A percentile compares a stretch with the other conserved stretches of the same genome.
phyloP scores from a whole-genome alignment of 2,888 invertebrate species.

The Pristionchus maxplancki region DNA sequence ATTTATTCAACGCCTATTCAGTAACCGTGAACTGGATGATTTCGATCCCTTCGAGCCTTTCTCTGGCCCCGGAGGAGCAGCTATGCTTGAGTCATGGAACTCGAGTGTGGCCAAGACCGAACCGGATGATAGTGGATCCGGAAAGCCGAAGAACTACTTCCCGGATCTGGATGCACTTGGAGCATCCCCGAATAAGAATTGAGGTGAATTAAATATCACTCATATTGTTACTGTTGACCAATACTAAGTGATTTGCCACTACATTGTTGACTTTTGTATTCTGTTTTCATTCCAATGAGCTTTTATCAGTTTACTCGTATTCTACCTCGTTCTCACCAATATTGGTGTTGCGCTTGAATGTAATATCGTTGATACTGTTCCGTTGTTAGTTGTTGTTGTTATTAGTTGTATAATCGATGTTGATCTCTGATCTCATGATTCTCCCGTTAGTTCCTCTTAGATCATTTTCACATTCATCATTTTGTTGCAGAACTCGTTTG shows the following conservation, averaged over 20 bases:
- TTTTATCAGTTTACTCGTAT: background rate
- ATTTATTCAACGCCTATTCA: too few relatives aligned
- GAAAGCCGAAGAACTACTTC: slow-evolving; percentile 41
- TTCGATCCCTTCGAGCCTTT: slow-evolving; percentile 71
- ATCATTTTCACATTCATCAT: slow-evolving; percentile 15
- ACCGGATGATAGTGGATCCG: background rate
- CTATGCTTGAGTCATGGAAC: slow-evolving; percentile 26
- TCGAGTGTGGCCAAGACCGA: background rate
- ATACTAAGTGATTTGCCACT: background rate
- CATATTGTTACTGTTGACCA: slow-evolving; percentile 2
- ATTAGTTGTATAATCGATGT: background rate
- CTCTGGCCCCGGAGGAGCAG: slow-evolving; percentile 55
- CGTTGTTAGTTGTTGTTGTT: slow-evolving; percentile 39
- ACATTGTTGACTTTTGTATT: slow-evolving; percentile 25
- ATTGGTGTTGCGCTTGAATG: slow-evolving; percentile 9
- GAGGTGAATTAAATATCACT: background rate
- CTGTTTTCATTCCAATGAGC: slow-evolving; percentile 19
- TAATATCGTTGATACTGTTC: slow-evolving; percentile 25
- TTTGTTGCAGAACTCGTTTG: background rate
- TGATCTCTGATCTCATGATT: slow-evolving; percentile 42
- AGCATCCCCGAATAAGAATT: slow-evolving; percentile 17
- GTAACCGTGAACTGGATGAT: slow-evolving; percentile 49
- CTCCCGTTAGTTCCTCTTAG: slow-evolving; percentile 2
- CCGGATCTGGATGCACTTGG: slow-evolving; percentile 29
- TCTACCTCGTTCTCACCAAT: background rate